Base-by-base conservation (phyloP, 2,113 vertebrate genomes). In the Colaptes auratus region DNA sequence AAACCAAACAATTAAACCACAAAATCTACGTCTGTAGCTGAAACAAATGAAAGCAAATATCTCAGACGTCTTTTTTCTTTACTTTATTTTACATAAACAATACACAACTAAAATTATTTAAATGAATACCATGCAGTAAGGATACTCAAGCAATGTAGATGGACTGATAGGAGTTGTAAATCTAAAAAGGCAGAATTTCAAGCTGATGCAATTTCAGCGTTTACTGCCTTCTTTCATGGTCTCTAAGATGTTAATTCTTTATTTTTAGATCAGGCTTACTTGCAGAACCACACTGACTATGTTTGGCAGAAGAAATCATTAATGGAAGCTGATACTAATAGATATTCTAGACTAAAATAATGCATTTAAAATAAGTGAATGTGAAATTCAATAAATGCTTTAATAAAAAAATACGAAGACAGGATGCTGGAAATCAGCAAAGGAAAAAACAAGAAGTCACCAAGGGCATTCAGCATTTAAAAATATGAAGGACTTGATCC, bases 191-290 rank as follows among this genome's bases (percentile, higher is more conserved):
- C 19, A 91, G 31, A 63, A 86, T 56, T 75, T 7, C 2, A 86
- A 78, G 48, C 11, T 52, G 24, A 86, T 71, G 30, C n/a, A 81
- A 71, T 66, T 93, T 93, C 28, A 89, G 48, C 36, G 86, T 70
- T 91, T 80, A 74, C 18, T 77, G 27, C 25, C 33, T 39, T 77
- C 58, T 88, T 81, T 56, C 25, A 31, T 19, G 17, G 35, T 39
- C 61, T 44, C 59, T 63, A 30, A 84, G 72, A 87, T 63, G 56
- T 48, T 74, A 63, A 70, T 70, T 52, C 23, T 71, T 27, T 95
- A 92, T 88, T 91, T 96, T 94, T 89, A 75, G 70, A 53, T 56
- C 65, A 64, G 31, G 25, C 50, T 71, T 86, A 89, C 91, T 89
- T 89, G 82, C 50, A 91, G 60, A 92, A 18, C 28, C 15, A 63